phyloP scores from a whole-genome alignment of 2,888 invertebrate species.

The Halictus quadricinctus region DNA sequence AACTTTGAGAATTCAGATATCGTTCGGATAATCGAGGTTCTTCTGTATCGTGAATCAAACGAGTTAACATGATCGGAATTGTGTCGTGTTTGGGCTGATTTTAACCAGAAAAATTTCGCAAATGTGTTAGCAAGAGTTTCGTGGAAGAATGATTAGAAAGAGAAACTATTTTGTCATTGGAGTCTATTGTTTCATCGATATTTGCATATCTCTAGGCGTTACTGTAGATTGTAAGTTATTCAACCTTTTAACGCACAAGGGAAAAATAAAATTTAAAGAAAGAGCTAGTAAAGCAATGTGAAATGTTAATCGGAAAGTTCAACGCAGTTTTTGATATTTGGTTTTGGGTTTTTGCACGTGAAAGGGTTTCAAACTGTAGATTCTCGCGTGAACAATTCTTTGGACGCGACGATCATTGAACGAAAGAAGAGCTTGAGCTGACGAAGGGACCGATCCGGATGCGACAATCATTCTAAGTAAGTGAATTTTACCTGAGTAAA shows the following conservation, averaged over 20 bases:
- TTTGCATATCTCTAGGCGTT: neutral
- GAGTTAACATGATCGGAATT: too few species aligned
- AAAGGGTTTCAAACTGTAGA: neutral
- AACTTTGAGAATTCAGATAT: too few species aligned
- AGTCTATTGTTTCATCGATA: too few species aligned
- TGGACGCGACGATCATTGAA: neutral
- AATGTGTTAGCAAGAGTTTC: neutral
- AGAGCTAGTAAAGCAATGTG: neutral
- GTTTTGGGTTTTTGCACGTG: neutral
- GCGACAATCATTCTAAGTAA: neutral
- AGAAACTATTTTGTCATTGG: neutral
- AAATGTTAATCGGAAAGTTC: neutral
- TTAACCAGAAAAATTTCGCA: neutral
- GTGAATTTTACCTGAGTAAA: conserved; percentile 89
- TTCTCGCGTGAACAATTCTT: neutral
- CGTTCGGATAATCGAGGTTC: too few species aligned
- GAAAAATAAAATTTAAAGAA: neutral
- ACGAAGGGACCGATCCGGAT: neutral
- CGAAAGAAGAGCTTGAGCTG: neutral
- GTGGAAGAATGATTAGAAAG: neutral
- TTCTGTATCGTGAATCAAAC: too few species aligned
- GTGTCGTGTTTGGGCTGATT: neutral
- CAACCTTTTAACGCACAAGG: neutral
- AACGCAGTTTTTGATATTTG: neutral
- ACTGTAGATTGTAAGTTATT: neutral